Percentiles rank a stretch among this genome's conserved stretches.
Evolutionary conservation across 1,140 invertebrate genomes (phyloP).

Genomic region (Pseudomyrmex dendroicus): DNA sequence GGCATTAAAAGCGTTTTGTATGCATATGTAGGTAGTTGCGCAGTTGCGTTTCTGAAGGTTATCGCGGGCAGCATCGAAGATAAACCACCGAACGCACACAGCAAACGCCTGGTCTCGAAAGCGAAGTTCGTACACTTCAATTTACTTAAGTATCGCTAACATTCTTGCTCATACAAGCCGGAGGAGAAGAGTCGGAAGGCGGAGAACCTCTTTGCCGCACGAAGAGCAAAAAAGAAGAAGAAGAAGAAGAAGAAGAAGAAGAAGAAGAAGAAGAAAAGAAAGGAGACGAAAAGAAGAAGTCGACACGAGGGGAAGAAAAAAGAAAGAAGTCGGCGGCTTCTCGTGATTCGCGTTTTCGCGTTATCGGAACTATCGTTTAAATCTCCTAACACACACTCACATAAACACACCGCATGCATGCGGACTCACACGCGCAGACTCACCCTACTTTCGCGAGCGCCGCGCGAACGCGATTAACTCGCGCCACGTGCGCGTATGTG

Average conservation of each 20-base stretch:
- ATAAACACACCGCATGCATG: background rate
- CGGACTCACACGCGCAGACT: background rate
- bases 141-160: constrained; percentile 31
- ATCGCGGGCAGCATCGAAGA: constrained; percentile 5
- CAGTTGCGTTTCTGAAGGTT: background rate
- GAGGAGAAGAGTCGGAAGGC: constrained; percentile 6
- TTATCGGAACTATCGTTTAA: constrained; percentile 73
- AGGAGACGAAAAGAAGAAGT: background rate
- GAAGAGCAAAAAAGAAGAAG: constrained; percentile 7
- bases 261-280: background rate
- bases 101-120: constrained; percentile 27
- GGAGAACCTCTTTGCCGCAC: constrained; percentile 12
- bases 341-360: constrained; percentile 69
- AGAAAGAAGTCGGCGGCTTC: constrained; percentile 69
- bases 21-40: background rate
- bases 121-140: constrained; percentile 33
- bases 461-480: constrained; percentile 31
- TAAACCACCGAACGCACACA: constrained; percentile 11
- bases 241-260: background rate
- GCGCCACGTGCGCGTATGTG: background rate
- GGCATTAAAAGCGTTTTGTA: constrained; percentile 33
- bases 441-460: background rate
- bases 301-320: constrained; percentile 36
- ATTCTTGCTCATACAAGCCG: background rate
- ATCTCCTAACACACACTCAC: constrained; percentile 54